Base-by-base conservation (phyloP, 2,797 vertebrate species). In the Muscicapa striata region DNA sequence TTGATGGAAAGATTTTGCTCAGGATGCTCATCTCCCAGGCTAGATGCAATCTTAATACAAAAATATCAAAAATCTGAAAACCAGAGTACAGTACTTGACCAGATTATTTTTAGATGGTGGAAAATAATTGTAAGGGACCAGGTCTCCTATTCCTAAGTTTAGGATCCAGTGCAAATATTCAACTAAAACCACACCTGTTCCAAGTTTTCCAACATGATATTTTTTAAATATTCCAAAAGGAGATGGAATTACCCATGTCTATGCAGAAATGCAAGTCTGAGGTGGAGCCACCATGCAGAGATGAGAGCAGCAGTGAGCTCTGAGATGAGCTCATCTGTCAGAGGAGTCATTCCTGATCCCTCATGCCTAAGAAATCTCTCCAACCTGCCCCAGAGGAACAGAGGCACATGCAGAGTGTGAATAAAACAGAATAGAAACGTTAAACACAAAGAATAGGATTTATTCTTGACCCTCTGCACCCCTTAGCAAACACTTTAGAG, bases 21-120 rank as follows among this genome's bases (percentile, higher is more conserved):
- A 36, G 30, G 77, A 83, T 29, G 10, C 21, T 80, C 3, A 3
- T 41, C 20, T 66, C 43, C 19, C 46, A 48, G 62, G 2, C 8
- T 78, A 34, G 30, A 40, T n/a, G 18, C 8, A 74, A 80, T 0
- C 0, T 5, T 45, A 46, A 30, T 5, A 20, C 2, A 52, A n/a
- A 69, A 43, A 30, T 3, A 52, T 7, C 1, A 48, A 30, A 73
- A 57, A 40, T 18, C 9, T 78, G 41, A 78, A 72, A 68, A 15
- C 2, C 5, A 55, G 14, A 49, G 8, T 45, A 24, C 13, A 55
- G 40, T 24, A 68, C 21, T 18, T 24, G 13, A 38, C 17, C 6
- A 69, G 27, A 5, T 0, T 4, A 34, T 38, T 74, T 78, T 69
- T 13, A 38, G 29, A 24, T 27, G 68, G 26, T 8, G 1, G 20